Conservation (phyloP, 2,888 invertebrate species). For the Cantharis lateralis region DNA sequence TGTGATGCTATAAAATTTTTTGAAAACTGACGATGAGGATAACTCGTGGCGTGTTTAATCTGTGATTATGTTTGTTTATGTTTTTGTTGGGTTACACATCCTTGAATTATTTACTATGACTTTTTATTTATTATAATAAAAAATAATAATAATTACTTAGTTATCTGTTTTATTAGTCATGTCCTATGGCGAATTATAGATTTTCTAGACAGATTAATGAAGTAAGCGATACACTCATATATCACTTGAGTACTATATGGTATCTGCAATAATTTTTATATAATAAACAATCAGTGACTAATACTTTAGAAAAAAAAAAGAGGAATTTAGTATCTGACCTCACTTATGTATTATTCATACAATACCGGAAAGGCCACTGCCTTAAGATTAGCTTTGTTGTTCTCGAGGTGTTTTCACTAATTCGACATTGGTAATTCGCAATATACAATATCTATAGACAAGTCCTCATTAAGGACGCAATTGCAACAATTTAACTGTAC, state of each 20-base stretch:
- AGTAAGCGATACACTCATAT: background rate
- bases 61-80: background rate
- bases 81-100: background rate
- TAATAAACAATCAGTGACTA: conserved; percentile 6
- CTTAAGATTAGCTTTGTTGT: background rate
- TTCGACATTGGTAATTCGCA: background rate
- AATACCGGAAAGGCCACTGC: conserved; percentile 8
- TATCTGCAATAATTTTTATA: background rate
- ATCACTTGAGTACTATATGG: background rate
- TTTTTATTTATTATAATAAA: no score
- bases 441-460: background rate
- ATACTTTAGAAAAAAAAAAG: background rate
- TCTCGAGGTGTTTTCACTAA: background rate
- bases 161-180: background rate
- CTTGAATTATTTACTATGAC: background rate
- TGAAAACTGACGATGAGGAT: background rate
- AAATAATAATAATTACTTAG: background rate
- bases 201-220: background rate
- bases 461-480: background rate
- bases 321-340: conserved; percentile 7
- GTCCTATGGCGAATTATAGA: background rate
- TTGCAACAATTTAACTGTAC: background rate
- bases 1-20: background rate
- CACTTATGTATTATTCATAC: conserved; percentile 10
- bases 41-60: background rate